phyloP scores from a whole-genome alignment of 2,113 vertebrate genomes.

The Dendrocopos noguchii region DNA sequence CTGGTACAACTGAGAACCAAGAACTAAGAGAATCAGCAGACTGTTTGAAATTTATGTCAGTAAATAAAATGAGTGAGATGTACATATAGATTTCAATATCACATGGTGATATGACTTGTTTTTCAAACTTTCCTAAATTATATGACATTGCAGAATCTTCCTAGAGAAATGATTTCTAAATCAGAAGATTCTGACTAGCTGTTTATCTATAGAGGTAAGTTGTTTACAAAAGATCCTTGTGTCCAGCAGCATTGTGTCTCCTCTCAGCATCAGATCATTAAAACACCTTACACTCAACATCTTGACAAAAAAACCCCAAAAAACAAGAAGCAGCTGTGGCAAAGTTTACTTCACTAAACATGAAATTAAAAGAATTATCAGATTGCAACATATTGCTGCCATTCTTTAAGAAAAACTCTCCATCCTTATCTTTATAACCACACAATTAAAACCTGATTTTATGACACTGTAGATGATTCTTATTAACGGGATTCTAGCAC shows the following conservation, averaged over 20 bases:
- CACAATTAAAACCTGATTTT: background rate
- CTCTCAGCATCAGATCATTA: constrained; percentile 50
- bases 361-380: background rate
- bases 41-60: background rate
- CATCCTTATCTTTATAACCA: background rate
- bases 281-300: constrained; percentile 70
- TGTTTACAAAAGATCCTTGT: constrained; percentile 50
- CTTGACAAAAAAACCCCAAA: constrained; percentile 27
- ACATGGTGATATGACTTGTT: background rate
- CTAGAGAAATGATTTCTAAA: constrained; percentile 55
- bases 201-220: constrained; percentile 51
- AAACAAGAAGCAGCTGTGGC: background rate
- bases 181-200: constrained; percentile 73
- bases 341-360: background rate
- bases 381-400: background rate
- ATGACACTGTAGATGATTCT: background rate
- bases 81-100: background rate
- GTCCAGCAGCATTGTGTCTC: constrained; percentile 47
- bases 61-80: background rate
- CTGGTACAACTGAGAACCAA: background rate
- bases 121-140: background rate
- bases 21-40: background rate
- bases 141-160: constrained; percentile 32
- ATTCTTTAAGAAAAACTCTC: background rate
- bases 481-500: background rate